A percentile compares a stretch with the other conserved stretches of the same genome.
These are phyloP conservation scores for Sternotherus odoratus DNA, from an alignment of 2,797 vertebrate genomes.

Conservation along the genomic window DNA sequence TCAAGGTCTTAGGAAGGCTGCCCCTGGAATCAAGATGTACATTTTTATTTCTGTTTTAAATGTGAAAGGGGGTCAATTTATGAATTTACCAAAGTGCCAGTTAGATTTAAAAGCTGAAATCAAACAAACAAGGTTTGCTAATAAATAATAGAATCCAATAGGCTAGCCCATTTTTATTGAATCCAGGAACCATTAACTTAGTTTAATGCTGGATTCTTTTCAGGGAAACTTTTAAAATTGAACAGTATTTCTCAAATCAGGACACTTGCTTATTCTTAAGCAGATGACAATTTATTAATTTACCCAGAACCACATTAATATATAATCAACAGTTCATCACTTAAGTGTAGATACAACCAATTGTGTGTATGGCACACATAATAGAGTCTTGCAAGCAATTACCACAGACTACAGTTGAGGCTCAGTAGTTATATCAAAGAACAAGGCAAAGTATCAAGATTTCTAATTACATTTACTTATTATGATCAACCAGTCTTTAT, in stretches of 20 bases:
- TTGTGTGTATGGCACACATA: background rate
- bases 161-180: background rate
- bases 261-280: background rate
- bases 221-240: background rate
- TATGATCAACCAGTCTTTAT: background rate
- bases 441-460: background rate
- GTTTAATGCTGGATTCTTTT: background rate
- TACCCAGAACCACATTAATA: background rate
- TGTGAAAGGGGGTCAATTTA: background rate
- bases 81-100: background rate
- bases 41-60: background rate
- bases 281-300: background rate
- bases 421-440: background rate
- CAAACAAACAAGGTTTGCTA: background rate
- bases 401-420: background rate
- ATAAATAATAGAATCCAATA: background rate
- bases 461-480: background rate
- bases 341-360: background rate
- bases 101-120: background rate
- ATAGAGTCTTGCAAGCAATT: background rate
- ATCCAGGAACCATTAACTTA: background rate
- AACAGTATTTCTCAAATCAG: background rate
- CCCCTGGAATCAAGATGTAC: background rate
- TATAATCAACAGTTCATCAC: background rate
- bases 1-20: background rate